Conservation (phyloP, 1,140 invertebrate species). For the Arctopsyche grandis region DNA sequence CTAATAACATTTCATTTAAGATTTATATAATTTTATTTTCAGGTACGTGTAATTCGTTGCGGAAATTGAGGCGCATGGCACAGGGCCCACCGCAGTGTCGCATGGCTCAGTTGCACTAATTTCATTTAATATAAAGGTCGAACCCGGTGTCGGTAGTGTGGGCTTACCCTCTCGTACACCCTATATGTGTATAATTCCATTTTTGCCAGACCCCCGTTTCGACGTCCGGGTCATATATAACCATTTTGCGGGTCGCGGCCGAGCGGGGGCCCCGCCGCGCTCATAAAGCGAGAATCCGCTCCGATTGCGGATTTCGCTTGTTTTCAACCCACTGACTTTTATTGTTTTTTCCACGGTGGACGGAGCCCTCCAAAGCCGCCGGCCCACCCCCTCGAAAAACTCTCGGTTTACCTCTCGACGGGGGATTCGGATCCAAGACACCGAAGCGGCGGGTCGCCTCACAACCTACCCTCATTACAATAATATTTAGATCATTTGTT, state of each 20-base stretch:
- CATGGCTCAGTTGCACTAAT: no score
- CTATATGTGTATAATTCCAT: background rate
- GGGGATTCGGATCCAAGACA: background rate
- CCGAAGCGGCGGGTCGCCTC: background rate
- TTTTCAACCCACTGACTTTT: constrained; percentile 52
- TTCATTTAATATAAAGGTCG: no score
- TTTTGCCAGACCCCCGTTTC: background rate
- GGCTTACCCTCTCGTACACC: no score
- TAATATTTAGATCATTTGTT: constrained; percentile 42
- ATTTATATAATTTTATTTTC: no score
- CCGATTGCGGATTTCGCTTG: constrained; percentile 46
- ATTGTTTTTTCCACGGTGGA: constrained; percentile 49
- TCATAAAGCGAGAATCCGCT: constrained; percentile 51
- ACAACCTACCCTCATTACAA: background rate
- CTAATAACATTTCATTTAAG: no score
- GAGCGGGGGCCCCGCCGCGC: background rate
- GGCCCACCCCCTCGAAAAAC: constrained; percentile 24
- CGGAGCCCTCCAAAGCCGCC: background rate
- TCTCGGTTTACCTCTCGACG: constrained; percentile 3
- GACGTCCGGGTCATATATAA: background rate
- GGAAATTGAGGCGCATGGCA: no score
- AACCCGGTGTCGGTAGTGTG: no score
- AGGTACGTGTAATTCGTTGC: no score
- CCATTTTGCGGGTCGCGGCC: background rate
- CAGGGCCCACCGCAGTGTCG: no score